Conservation (phyloP, 2,888 invertebrate species). For the Malachius bipustulatus region DNA sequence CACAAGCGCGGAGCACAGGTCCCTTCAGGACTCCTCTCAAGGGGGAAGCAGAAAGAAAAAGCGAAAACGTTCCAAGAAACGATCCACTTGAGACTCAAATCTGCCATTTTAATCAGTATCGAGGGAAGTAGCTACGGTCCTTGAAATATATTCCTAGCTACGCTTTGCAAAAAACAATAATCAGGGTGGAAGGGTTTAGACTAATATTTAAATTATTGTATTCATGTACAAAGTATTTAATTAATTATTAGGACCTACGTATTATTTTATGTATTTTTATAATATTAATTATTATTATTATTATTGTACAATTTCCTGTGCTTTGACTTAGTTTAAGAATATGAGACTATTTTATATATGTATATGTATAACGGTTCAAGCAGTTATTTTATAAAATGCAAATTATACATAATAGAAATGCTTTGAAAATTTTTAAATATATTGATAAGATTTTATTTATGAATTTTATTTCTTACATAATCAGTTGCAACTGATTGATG, state of each 20-base stretch:
- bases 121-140: too few species aligned
- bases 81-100: constrained; percentile 39
- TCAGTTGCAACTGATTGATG: too few species aligned
- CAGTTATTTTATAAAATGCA: constrained; percentile 19
- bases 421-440: constrained; percentile 27
- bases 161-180: too few species aligned
- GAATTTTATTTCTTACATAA: constrained; percentile 7
- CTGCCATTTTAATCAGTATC: constrained; percentile 20
- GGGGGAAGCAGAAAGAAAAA: constrained; percentile 38
- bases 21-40: constrained; percentile 38
- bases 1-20: constrained; percentile 41
- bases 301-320: constrained; percentile 22
- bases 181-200: constrained; percentile 30
- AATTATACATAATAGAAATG: constrained; percentile 21
- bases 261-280: constrained; percentile 28
- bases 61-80: constrained; percentile 42
- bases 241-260: too few species aligned
- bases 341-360: constrained; percentile 16
- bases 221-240: constrained; percentile 35
- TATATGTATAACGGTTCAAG: constrained; percentile 20
- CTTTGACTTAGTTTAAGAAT: constrained; percentile 15
- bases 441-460: constrained; percentile 17
- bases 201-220: constrained; percentile 28
- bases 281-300: constrained; percentile 22
- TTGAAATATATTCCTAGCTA: too few species aligned